phyloP scores from a whole-genome alignment of 2,113 vertebrate genomes.

The Hippocampus zosterae region DNA sequence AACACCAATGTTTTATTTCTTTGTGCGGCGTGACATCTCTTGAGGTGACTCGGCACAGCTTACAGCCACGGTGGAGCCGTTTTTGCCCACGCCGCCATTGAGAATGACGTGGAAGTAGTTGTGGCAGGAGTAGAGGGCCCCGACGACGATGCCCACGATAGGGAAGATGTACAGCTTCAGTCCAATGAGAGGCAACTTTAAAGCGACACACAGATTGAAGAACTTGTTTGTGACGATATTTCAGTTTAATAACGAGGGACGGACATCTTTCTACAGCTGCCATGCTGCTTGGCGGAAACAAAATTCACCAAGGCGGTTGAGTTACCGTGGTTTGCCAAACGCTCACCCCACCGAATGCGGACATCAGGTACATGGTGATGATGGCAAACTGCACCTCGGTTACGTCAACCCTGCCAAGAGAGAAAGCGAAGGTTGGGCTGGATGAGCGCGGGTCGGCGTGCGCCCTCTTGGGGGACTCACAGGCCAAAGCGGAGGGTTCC shows the following conservation, averaged over 20 bases:
- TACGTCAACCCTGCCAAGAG: constrained; percentile 81
- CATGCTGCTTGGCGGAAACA: too few species aligned
- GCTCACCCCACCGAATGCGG: constrained; percentile 80
- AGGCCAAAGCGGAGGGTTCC: constrained; percentile 90
- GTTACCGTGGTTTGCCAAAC: constrained; percentile 85
- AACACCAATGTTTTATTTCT: too few species aligned
- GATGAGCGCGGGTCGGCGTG: not conserved
- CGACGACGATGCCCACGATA: constrained; percentile 82
- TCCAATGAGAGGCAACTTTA: constrained; percentile 77
- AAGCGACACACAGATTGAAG: constrained; percentile 36
- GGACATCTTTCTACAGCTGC: not conserved
- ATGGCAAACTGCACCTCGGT: constrained; percentile 93
- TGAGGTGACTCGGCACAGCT: constrained; percentile 40
- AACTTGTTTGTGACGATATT: not conserved
- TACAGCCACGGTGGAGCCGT: constrained; percentile 95
- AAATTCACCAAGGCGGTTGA: not conserved
- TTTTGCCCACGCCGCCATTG: constrained; percentile 92
- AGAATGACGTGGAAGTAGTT: constrained; percentile 94
- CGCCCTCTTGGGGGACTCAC: constrained; percentile 71
- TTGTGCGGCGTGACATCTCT: not conserved
- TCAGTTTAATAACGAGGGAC: not conserved
- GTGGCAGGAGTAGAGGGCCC: constrained; percentile 83
- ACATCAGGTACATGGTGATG: constrained; percentile 80
- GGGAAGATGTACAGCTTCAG: constrained; percentile 80
- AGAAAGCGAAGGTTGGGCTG: not conserved